A percentile compares a stretch with the other conserved stretches of the same genome.
Conservation (phyloP, 2,888 invertebrate genomes). For the Andrena trimmerana region DNA sequence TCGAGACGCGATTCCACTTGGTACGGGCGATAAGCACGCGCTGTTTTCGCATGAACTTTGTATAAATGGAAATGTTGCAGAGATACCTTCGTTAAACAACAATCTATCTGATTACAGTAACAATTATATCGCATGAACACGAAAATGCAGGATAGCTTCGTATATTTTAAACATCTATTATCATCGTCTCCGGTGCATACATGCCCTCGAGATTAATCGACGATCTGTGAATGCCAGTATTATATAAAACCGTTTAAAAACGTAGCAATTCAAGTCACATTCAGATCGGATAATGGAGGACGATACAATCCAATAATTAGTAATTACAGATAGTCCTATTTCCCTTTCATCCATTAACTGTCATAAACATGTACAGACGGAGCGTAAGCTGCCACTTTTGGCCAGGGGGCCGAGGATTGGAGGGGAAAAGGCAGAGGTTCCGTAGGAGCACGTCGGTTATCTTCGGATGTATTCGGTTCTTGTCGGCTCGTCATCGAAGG, state of each 20-base stretch:
- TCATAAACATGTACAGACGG: neutral
- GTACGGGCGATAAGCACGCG: conserved; percentile 21
- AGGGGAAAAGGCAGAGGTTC: too few relatives aligned
- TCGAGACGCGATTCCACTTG: conserved; percentile 9
- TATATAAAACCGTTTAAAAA: conserved; percentile 31
- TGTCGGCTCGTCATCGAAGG: too few relatives aligned
- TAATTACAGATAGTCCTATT: conserved; percentile 12
- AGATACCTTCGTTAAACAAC: neutral
- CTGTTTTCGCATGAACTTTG: conserved; percentile 17
- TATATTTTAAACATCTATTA: conserved; percentile 41
- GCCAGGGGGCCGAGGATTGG: too few relatives aligned
- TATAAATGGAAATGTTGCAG: neutral
- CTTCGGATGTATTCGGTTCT: too few relatives aligned
- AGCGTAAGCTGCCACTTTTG: too few relatives aligned
- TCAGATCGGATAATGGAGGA: conserved; percentile 10
- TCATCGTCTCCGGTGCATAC: conserved; percentile 23
- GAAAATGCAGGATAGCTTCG: neutral
- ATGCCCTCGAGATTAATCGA: conserved; percentile 52
- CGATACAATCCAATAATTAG: conserved; percentile 3
- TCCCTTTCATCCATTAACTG: conserved; percentile 12
- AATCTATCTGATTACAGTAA: conserved; percentile 8
- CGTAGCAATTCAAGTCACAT: conserved; percentile 21
- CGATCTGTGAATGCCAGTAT: conserved; percentile 35
- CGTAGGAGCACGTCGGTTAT: too few relatives aligned
- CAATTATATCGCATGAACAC: conserved; percentile 28